Evolutionary conservation across 53 echinoderm and acorn worm genomes (phyloP), one percentile per base, ranked within the genome.

Genomic region (Henricia sp.): DNA sequence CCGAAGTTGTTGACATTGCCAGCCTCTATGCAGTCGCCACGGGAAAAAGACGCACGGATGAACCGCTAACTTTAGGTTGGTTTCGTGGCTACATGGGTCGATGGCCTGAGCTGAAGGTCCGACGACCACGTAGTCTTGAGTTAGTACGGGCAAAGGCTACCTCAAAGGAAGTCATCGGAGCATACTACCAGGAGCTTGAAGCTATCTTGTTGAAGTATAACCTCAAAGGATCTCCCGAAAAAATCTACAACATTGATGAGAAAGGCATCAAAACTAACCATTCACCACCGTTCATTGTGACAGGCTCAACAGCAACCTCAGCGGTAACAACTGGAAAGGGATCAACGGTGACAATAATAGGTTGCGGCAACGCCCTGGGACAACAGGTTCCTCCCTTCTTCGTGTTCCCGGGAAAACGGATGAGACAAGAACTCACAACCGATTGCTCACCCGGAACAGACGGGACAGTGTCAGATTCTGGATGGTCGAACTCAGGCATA

Each of bases 401-500:
- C 23, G 53, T 72, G 3, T 72, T 72, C 23, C 72, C 72, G 5
- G 72, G 72, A 35, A 44, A 72, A 12, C 30, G 72, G 17, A 72
- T 72, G 72, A 72, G 72, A 32, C 52, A 52, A 19, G 52, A 52
- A 13, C 4, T 72, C 3, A 6, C 53, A 19, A 0, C 3, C 10
- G 35, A 37, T 36, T 32, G 52, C 37, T 33, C 52, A 33, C 52
- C 72, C 20, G 72, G 72, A 52, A 55, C 74, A 57, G 54, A 35
- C 21, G 74, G 74, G 16, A 34, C 74, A 37, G 37, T 74, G 55
- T 55, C 37, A 23, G 54, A 74, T 53, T 74, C 56, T 3, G 56
- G 74, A 36, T 54, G 26, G 57, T 57, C 74, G 20, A 74, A 74
- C 74, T 74, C 74, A 0, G 74, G 56, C 74, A 74, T 83, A 57